Base-by-base conservation (phyloP, 2,797 vertebrate species). In the Enteromius anoplus region DNA sequence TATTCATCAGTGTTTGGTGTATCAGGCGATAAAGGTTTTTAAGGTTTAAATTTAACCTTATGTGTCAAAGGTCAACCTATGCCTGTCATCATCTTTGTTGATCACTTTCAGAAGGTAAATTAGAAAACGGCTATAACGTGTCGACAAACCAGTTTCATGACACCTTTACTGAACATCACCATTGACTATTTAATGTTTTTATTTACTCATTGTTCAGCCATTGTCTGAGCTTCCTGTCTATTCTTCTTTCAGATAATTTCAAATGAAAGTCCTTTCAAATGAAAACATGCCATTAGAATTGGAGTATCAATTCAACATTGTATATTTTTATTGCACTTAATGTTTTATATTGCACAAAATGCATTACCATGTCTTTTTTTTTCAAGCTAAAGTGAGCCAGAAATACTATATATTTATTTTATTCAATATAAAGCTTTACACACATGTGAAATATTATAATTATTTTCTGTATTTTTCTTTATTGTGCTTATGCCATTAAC, bases 61-160 rank as follows among this genome's bases (percentile, higher is more conserved):
- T 34, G 76, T 51, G 76, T 75, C 62, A 65, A 73, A 17, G 45
- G 42, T 65, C 45, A 45, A 11, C 37, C 69, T 40, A 58, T 58
- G n/a, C 34, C 21, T 32, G 42, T 80, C 15, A 32, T 12, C 15
- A 5, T 73, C 42, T 23, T 70, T 58, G 49, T 45, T 45, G 69
- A 68, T 62, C 14, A 10, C 53, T 75, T 37, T 40, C 17, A 53
- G 15, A 17, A 64, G 4, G 42, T 29, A 17, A 53, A 55, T 75
- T 5, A 75, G 21, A 51, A 19, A 29, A 34, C 45, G 62, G 23
- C 37, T 45, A 26, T 49, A 49, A 23, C 21, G n/a, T 68, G 75
- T 49, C 42, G 49, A 34, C 26, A 78, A 78, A 49, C 45, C 60
- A 15, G 73, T 49, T 78, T 37, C 60, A 23, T 60, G 47, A 62